These are phyloP conservation scores for Mormyrus hasselquistii DNA, from an alignment of 2,797 vertebrate species.

Conservation along the genomic window DNA sequence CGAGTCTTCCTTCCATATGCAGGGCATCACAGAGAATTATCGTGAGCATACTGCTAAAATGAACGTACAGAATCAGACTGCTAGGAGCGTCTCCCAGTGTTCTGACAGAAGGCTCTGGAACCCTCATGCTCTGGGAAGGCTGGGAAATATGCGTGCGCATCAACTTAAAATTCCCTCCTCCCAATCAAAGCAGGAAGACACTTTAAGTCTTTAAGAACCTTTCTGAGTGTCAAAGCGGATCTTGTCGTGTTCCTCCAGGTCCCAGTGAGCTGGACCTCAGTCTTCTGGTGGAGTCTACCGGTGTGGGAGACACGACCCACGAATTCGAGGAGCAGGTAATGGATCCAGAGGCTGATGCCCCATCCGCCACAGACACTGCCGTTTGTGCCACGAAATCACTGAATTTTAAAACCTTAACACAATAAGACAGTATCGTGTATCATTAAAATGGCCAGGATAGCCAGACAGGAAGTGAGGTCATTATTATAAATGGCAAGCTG, in stretches of 20 bases:
- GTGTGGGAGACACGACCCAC: conserved; percentile 61
- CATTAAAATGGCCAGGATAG: not conserved
- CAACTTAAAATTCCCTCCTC: not conserved
- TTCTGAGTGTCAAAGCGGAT: not conserved
- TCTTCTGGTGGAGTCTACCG: conserved; percentile 69
- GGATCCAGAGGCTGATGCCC: not conserved
- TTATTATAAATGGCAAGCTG: not conserved
- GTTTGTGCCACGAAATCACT: not conserved
- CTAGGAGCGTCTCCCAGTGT: not conserved
- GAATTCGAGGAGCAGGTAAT: conserved; percentile 83
- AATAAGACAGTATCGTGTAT: not conserved
- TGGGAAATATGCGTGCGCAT: not conserved
- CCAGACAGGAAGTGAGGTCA: not conserved
- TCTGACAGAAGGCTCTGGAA: not conserved
- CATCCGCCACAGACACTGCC: not conserved
- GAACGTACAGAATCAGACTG: not conserved
- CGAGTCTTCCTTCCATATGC: not conserved
- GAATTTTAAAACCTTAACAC: not conserved
- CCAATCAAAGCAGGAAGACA: too few relatives aligned
- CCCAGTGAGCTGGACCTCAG: conserved; percentile 76
- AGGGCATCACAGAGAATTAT: not conserved
- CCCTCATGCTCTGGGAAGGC: not conserved
- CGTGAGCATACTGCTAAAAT: not conserved
- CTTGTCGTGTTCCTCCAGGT: conserved; percentile 56
- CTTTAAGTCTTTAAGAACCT: not conserved